These are phyloP conservation scores for Lanius collurio DNA, from an alignment of 2,113 vertebrate species.

Conservation along the genomic window DNA sequence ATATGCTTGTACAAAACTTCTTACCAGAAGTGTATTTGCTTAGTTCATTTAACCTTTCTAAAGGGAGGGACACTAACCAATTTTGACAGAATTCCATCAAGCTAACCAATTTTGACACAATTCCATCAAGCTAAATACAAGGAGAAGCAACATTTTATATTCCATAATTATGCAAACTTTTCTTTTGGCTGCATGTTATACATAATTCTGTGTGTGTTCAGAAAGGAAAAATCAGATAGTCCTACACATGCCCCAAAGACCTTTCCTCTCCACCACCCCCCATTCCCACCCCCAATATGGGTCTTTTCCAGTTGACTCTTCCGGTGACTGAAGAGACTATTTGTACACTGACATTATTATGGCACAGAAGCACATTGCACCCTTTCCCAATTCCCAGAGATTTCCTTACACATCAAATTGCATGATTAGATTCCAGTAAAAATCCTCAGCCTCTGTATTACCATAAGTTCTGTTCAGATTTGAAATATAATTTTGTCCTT, in stretches of 20 bases:
- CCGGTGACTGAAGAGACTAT: neutral
- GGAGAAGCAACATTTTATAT: neutral
- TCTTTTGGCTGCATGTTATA: neutral
- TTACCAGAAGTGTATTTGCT: neutral
- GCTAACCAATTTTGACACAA: neutral
- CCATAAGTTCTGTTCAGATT: neutral
- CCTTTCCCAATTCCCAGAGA: neutral
- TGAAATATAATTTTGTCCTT: neutral
- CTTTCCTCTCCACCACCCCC: neutral
- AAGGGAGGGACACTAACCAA: neutral
- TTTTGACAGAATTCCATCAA: neutral
- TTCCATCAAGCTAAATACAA: neutral
- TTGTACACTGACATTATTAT: neutral
- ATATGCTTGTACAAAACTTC: accelerated
- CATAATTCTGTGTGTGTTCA: neutral
- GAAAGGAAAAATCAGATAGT: neutral
- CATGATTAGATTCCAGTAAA: neutral
- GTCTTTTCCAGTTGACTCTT: neutral
- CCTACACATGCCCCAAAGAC: neutral
- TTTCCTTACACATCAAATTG: neutral
- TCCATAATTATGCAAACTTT: neutral
- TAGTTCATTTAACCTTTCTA: neutral
- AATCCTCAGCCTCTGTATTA: neutral
- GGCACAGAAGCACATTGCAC: neutral
- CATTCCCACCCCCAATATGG: too few species aligned